These are phyloP conservation scores for Noctua janthina DNA, from an alignment of 2,888 invertebrate species.

Conservation along the genomic window DNA sequence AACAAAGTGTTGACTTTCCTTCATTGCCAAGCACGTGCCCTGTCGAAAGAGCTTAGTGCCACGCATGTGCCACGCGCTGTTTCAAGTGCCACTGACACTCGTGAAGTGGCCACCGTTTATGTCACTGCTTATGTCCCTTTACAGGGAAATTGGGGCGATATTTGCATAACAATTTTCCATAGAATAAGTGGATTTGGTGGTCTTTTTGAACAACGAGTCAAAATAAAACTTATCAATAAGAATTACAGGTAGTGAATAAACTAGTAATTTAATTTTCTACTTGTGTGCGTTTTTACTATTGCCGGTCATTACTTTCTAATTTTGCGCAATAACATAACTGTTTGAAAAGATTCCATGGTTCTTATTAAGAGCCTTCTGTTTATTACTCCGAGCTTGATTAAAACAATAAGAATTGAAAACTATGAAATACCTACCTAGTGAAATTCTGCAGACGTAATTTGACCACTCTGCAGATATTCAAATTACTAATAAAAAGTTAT, in stretches of 20 bases:
- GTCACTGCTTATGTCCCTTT: not conserved
- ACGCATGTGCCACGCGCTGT: conserved; percentile 42
- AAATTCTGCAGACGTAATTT: not conserved
- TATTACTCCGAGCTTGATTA: not conserved
- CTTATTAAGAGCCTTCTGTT: not conserved
- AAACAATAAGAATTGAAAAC: not conserved
- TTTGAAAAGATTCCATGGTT: not conserved
- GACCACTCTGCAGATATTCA: not conserved
- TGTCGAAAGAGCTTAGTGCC: conserved; percentile 31
- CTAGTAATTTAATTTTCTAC: not conserved
- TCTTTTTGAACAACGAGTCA: too few relatives aligned
- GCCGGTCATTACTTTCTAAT: not conserved
- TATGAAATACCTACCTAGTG: not conserved
- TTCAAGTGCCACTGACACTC: conserved; percentile 12
- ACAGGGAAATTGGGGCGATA: not conserved
- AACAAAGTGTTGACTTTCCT: not conserved
- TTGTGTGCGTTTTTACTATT: not conserved
- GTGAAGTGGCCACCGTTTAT: conserved; percentile 8
- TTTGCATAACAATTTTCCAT: not conserved
- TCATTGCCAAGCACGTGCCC: conserved; percentile 13
- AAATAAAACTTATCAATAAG: not conserved
- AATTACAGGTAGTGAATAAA: not conserved
- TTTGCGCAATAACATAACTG: not conserved
- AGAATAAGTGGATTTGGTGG: not conserved
- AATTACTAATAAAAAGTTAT: not conserved